A percentile compares a stretch with the other conserved stretches of the same genome.
Evolutionary conservation across 2,797 vertebrate species (phyloP).

Genomic region (Gymnopithys bicolor): DNA sequence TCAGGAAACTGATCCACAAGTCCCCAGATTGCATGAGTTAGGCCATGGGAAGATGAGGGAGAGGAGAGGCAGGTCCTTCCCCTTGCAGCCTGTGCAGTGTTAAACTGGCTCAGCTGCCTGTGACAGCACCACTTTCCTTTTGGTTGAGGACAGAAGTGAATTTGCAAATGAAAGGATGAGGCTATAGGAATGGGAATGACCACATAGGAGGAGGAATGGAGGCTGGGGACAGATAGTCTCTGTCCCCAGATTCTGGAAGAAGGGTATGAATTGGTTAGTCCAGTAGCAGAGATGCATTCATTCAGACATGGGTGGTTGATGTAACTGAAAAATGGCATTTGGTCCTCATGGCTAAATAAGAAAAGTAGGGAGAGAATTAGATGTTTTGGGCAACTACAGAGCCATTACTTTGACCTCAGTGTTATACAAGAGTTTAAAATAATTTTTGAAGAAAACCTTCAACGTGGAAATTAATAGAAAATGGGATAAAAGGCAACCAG

Average conservation of each 20-base stretch:
- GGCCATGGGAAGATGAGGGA: neutral
- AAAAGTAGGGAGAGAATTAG: neutral
- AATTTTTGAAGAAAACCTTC: neutral
- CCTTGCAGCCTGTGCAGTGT: neutral
- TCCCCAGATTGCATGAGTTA: neutral
- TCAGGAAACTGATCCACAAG: neutral
- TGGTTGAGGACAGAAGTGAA: neutral
- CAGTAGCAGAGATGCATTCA: slow-evolving; percentile 20
- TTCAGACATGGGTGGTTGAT: slow-evolving; percentile 34
- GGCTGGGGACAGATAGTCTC: slow-evolving; percentile 15
- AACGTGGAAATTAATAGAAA: slow-evolving; percentile 23
- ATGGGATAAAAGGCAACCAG: slow-evolving; percentile 8
- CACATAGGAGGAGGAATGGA: neutral
- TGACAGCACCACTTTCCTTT: neutral
- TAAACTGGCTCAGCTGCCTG: neutral
- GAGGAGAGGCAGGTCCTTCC: neutral
- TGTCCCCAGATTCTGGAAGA: slow-evolving; percentile 18
- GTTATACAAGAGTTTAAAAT: neutral
- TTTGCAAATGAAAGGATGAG: slow-evolving; percentile 47
- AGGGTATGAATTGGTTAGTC: slow-evolving; percentile 13
- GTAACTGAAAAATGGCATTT: slow-evolving; percentile 35
- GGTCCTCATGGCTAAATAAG: neutral
- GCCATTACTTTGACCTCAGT: neutral
- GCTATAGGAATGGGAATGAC: slow-evolving; percentile 6
- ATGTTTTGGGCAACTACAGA: neutral